Base-by-base conservation (phyloP, 2,113 vertebrate species). In the Entomyzon cyanotis region DNA sequence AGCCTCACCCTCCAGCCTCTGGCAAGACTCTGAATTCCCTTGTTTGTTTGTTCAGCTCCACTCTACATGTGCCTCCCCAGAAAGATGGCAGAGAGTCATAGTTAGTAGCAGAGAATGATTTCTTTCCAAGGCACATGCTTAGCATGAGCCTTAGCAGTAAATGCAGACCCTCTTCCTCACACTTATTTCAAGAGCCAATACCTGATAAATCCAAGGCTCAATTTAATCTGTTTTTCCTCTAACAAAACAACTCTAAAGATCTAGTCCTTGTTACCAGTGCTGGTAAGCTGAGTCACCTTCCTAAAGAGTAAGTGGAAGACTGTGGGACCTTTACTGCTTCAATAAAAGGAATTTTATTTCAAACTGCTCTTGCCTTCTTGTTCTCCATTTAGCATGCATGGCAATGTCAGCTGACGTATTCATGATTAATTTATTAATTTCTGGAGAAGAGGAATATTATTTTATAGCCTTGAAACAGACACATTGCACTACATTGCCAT, bases 301-400 rank as follows among this genome's bases (percentile, higher is more conserved):
- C 81, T 91, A 86, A 92, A 91, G 60, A 31, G 42, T 46, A 82
- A 46, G 33, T 79, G 28, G 46, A 82, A 90, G 78, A 90, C 64
- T 56, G 41, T 8, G 4, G 19, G 21, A 55, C 56, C 42, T 79
- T 89, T 67, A 90, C 42, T 87, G 28, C 64, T 47, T 79, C 64
- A 84, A 31, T 63, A 76, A 93, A 91, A 82, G 6, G 49, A 47
- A 68, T 84, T 95, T 91, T 87, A 89, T 95, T 82, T 73, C 50
- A 76, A 67, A n/a, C 50, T 90, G 49, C 64, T 73, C 39, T 58
- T 94, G 52, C 24, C 49, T 74, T 81, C 91, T 87, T 69, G 25
- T 73, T 91, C 52, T 84, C 49, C 39, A 13, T 82, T 94, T 76
- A 79, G 50, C 44, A 58, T 46, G 60, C 10, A 10, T n/a, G 12